Conservation (phyloP, 1,140 invertebrate genomes). For the Mamestra configurata region DNA sequence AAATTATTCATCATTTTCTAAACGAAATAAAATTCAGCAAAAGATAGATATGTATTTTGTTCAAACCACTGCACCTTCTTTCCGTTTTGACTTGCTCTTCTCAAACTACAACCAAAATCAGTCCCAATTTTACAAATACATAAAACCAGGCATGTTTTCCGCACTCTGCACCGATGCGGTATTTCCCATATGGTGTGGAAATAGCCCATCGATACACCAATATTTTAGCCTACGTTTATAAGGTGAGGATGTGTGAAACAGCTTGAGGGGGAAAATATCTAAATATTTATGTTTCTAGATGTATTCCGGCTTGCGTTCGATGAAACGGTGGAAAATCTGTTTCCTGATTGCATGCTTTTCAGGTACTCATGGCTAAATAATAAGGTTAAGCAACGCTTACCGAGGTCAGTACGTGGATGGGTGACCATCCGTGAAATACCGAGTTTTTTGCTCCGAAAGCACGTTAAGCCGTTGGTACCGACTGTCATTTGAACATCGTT, state of each 20-base stretch:
- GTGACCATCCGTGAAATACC: too few relatives aligned
- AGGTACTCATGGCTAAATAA: too few relatives aligned
- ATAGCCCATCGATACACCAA: conserved; percentile 8
- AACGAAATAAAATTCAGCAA: too few relatives aligned
- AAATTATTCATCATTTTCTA: too few relatives aligned
- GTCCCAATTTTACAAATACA: neutral
- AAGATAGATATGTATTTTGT: too few relatives aligned
- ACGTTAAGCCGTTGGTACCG: too few relatives aligned
- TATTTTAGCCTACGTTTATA: conserved; percentile 1
- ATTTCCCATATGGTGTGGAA: conserved; percentile 8
- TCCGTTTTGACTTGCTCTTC: neutral
- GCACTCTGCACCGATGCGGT: neutral
- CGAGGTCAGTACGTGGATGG: too few relatives aligned
- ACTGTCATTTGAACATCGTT: too few relatives aligned
- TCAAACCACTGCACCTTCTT: too few relatives aligned
- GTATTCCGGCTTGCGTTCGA: neutral
- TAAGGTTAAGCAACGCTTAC: too few relatives aligned
- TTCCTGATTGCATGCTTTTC: neutral
- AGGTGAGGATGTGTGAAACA: conserved; percentile 12
- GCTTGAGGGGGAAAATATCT: conserved; percentile 8
- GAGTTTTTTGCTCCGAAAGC: too few relatives aligned
- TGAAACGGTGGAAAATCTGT: neutral
- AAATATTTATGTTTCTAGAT: conserved; percentile 5
- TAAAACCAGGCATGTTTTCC: neutral
- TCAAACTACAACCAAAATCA: neutral